Evolutionary conservation across 2,888 invertebrate genomes (phyloP), one percentile per base, ranked within the genome.

Genomic region (Cephus nigrinus): DNA sequence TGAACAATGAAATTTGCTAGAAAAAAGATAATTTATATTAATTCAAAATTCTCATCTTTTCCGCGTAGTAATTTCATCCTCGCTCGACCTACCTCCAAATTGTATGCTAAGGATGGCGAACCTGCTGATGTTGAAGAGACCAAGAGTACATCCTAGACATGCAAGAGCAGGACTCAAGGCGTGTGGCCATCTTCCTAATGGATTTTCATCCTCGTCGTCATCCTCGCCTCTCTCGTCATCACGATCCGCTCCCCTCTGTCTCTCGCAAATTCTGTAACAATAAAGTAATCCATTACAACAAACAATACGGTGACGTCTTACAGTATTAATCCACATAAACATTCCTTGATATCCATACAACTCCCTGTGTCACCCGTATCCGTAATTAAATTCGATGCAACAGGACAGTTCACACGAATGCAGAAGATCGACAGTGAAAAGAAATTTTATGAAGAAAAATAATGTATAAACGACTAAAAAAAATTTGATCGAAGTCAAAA

Each of bases 41-140:
- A 74, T 33, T 69, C 75, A 34, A 79, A n/a, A 75, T 32, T 23
- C 30, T 76, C 40, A 69, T n/a, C 68, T 15, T 23, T 1, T 30
- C 5, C n/a, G 30, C 0, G 9, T 75, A 75, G 30, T 68, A 55
- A 12, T 30, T 11, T 35, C 12, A 33, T 76, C 32, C 76, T 35
- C 3, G 36, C 4, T 33, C 71, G 71, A 82, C 90, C 93, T 92
- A 94, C 96, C 96, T 92, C 98, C 98, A 92, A 97, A 98, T 89
- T 97, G 96, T 84, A 97, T 94, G 87, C 97, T 96, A 86, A 97
- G 94, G 85, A 96, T 95, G 86, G 97, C 96, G 92, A 97, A 97
- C 86, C 97, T 94, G 86, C 96, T 96, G 86, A 98, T 95, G 92
- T 97, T 97, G 92, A 97, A 97, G 78, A 97, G 94, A 76, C 97